A percentile compares a stretch with the other conserved stretches of the same genome.
These are phyloP conservation scores for Metallyticus violacea DNA, from an alignment of 2,888 invertebrate genomes.

Conservation along the genomic window DNA sequence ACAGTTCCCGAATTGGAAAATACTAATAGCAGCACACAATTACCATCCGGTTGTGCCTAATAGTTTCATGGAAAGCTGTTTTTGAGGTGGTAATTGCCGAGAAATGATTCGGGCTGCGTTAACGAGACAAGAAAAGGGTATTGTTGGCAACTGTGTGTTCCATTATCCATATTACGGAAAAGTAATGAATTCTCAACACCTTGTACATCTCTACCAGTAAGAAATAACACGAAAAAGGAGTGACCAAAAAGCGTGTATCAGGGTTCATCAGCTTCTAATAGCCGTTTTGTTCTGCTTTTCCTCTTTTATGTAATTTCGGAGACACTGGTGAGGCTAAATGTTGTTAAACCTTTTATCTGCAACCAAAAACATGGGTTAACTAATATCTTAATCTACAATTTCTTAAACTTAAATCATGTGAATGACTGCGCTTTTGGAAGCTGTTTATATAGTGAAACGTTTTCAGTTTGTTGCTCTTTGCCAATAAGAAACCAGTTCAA, in stretches of 20 bases:
- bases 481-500: too few relatives aligned
- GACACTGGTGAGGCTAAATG: neutral
- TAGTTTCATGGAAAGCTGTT: neutral
- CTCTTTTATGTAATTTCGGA: neutral
- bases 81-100: neutral
- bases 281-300: neutral
- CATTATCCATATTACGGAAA: neutral
- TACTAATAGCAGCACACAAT: neutral
- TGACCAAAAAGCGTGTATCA: neutral
- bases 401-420: too few relatives aligned
- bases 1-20: neutral
- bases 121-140: too few relatives aligned
- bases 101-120: neutral
- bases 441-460: too few relatives aligned
- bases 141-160: neutral
- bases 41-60: neutral
- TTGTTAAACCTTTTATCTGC: neutral
- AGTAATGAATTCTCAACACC: neutral
- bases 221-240: neutral
- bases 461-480: too few relatives aligned
- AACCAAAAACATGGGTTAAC: neutral
- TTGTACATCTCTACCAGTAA: neutral
- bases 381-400: too few relatives aligned
- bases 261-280: too few relatives aligned
- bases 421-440: too few relatives aligned